Conservation (phyloP, 2,888 invertebrate genomes). For the Slavum lentiscoides region DNA sequence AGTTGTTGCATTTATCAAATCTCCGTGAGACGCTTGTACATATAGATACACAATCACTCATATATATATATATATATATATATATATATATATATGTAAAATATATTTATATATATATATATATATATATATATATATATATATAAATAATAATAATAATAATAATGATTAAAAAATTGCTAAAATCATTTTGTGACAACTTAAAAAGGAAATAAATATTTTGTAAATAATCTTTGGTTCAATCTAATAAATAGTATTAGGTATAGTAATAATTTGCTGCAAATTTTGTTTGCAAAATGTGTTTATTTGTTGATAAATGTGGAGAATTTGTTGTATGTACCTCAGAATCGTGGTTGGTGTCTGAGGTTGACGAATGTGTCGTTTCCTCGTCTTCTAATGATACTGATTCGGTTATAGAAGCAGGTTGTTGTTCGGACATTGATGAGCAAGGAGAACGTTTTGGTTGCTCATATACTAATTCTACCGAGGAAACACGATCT, state of each 20-base stretch:
- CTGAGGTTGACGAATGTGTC: conserved; percentile 36
- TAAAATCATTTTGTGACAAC: too few species aligned
- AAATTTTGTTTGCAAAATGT: not conserved
- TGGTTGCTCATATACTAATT: conserved; percentile 47
- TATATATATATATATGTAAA: too few species aligned
- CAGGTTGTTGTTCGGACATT: conserved; percentile 48
- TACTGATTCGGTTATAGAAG: conserved; percentile 47
- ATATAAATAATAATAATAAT: too few species aligned
- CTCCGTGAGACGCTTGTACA: too few species aligned
- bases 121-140: not conserved
- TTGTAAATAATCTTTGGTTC: too few species aligned
- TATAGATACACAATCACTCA: too few species aligned
- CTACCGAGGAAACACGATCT: conserved; percentile 19
- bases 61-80: too few species aligned
- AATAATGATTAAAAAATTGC: too few species aligned
- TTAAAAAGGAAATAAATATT: too few species aligned
- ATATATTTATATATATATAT: too few species aligned
- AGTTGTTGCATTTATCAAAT: too few species aligned
- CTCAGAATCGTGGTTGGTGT: conserved; percentile 39
- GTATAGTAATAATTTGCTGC: not conserved
- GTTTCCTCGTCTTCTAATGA: conserved; percentile 45
- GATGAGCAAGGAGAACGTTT: conserved; percentile 40
- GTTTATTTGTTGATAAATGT: conserved; percentile 17
- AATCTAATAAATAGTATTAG: not conserved
- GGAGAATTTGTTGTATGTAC: conserved; percentile 24